These are phyloP conservation scores for Phyllostomus hastatus DNA, from an alignment of 2,113 vertebrate genomes.

Conservation along the genomic window DNA sequence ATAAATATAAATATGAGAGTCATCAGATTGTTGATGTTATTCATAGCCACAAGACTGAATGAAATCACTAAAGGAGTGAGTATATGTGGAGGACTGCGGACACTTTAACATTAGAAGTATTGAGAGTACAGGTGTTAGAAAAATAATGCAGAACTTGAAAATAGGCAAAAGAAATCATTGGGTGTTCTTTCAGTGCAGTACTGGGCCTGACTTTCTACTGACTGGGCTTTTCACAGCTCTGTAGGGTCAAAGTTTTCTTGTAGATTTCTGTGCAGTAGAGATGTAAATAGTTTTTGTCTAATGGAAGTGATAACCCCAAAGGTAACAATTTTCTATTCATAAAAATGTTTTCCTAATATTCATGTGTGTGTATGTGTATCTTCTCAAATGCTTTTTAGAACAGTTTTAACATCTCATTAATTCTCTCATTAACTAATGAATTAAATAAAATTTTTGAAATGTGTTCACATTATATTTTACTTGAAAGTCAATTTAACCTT, in stretches of 20 bases:
- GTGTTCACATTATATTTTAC: background rate
- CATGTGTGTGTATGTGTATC: background rate
- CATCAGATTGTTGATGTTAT: background rate
- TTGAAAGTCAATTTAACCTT: background rate
- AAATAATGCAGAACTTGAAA: background rate
- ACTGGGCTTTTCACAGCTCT: background rate
- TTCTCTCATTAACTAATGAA: background rate
- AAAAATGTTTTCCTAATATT: background rate
- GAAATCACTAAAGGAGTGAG: background rate
- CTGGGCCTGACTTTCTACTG: background rate
- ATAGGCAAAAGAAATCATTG: background rate
- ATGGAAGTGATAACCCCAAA: background rate
- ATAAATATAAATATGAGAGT: background rate
- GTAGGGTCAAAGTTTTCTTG: background rate
- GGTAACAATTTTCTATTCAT: background rate
- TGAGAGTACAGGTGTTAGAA: background rate
- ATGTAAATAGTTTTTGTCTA: background rate
- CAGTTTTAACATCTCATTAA: too few relatives aligned
- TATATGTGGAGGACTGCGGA: background rate
- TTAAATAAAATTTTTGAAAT: background rate
- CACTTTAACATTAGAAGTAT: background rate
- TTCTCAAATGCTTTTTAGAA: slow-evolving; percentile 15
- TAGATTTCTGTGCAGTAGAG: background rate
- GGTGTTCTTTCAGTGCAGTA: background rate
- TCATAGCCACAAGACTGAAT: background rate